Conservation (phyloP, 2,797 vertebrate genomes). For the Falco concolor region DNA sequence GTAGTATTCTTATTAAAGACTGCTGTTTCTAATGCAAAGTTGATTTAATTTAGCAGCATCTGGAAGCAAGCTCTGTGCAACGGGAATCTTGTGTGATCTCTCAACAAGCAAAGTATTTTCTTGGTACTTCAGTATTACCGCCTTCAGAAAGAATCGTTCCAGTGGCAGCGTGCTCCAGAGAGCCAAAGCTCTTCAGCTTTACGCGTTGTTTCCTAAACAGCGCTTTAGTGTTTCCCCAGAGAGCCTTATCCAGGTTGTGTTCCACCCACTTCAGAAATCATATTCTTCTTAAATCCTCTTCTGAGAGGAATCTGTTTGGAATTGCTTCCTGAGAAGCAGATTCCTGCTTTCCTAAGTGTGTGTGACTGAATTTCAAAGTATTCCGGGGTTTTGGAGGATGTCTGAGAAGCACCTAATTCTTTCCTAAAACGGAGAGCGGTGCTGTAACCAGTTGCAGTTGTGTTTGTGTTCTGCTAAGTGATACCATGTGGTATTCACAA, state of each 20-base stretch:
- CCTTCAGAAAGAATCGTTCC: background rate
- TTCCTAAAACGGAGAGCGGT: background rate
- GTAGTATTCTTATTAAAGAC: background rate
- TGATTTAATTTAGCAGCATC: background rate
- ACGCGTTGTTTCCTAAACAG: background rate
- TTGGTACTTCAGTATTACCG: background rate
- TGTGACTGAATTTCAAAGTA: background rate
- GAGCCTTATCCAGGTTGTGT: background rate
- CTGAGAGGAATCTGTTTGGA: background rate
- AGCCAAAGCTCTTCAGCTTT: background rate
- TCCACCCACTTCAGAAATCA: fast-evolving
- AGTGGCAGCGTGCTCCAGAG: background rate
- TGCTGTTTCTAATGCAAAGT: background rate
- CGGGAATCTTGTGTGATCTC: background rate
- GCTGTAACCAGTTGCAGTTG: background rate
- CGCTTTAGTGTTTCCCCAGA: background rate
- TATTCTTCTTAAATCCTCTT: background rate
- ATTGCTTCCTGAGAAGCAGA: background rate
- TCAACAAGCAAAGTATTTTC: background rate
- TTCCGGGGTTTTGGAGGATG: background rate
- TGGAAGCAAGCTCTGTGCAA: background rate
- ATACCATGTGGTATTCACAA: background rate
- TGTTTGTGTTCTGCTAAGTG: background rate
- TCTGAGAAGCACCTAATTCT: background rate
- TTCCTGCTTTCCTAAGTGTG: background rate